A percentile compares a stretch with the other conserved stretches of the same genome.
Conservation (phyloP, 2,888 invertebrate genomes). For the Thelaira solivaga region DNA sequence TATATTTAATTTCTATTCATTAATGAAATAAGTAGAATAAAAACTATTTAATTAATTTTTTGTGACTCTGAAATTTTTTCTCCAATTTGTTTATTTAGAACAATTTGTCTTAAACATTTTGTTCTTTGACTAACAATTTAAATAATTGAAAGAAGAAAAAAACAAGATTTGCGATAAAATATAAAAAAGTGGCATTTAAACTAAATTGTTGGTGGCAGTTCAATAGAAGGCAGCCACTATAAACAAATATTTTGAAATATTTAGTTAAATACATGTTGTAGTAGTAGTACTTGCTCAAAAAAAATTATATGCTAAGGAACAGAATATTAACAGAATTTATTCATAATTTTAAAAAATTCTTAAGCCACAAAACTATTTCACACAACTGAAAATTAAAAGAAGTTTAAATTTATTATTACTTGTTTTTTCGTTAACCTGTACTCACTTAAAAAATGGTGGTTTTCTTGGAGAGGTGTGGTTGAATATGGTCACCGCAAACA, state of each 20-base stretch:
- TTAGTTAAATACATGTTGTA: background rate
- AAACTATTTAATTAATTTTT: no score
- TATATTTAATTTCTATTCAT: no score
- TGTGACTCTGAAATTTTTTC: no score
- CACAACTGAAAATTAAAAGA: no score
- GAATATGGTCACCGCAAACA: no score
- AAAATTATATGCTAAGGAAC: background rate
- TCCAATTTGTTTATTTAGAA: background rate
- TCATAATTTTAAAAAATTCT: background rate
- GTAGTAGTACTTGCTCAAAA: background rate
- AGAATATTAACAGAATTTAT: conserved; percentile 4
- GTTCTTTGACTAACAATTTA: background rate
- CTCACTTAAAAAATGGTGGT: no score
- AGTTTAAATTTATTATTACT: no score
- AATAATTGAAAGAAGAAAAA: background rate
- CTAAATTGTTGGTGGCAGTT: conserved; percentile 22
- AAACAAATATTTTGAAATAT: conserved; percentile 21
- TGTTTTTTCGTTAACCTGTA: no score
- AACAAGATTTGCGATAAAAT: conserved; percentile 7
- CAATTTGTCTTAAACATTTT: background rate
- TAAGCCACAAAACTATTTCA: no score
- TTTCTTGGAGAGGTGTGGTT: no score
- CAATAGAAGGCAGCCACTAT: conserved; percentile 22
- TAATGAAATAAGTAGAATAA: no score
- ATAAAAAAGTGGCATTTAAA: conserved; percentile 17